Percentiles rank a stretch among this genome's conserved stretches.
Conservation (phyloP, 2,113 vertebrate genomes). For the Elephantulus edwardii region DNA sequence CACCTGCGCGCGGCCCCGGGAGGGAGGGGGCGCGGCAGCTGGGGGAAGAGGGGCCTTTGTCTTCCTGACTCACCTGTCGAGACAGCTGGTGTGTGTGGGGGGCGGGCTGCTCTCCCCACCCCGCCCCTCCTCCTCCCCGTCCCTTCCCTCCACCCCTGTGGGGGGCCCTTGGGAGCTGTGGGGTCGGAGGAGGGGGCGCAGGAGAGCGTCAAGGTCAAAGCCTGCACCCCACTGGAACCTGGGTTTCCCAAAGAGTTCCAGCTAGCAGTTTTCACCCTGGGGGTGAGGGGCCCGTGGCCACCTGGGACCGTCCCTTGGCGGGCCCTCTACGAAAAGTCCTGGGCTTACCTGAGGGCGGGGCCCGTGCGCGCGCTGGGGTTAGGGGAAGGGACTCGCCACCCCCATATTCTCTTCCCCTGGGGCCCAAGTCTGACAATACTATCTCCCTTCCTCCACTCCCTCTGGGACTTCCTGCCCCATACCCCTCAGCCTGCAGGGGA, state of each 20-base stretch:
- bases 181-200: constrained; percentile 57
- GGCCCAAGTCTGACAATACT: constrained; percentile 67
- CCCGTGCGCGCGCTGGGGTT: neutral
- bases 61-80: constrained; percentile 78
- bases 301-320: neutral
- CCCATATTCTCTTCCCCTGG: constrained; percentile 55
- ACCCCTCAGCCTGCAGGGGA: constrained; percentile 51
- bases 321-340: neutral
- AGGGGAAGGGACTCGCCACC: neutral
- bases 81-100: constrained; percentile 70
- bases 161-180: neutral
- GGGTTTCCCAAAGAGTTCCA: neutral
- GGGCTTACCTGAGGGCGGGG: constrained; percentile 62
- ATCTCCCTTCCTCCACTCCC: constrained; percentile 76
- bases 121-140: neutral
- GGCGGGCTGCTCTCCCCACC: constrained; percentile 32
- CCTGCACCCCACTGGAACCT: constrained; percentile 18
- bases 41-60: constrained; percentile 73
- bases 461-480: constrained; percentile 70
- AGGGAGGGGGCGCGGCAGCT: constrained; percentile 69
- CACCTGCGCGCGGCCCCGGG: constrained; percentile 56
- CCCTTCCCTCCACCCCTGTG: neutral
- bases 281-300: neutral
- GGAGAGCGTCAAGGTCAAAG: constrained; percentile 73
- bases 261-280: constrained; percentile 45